These are phyloP conservation scores for Halictus quadricinctus DNA, from an alignment of 2,888 invertebrate species.

Conservation along the genomic window DNA sequence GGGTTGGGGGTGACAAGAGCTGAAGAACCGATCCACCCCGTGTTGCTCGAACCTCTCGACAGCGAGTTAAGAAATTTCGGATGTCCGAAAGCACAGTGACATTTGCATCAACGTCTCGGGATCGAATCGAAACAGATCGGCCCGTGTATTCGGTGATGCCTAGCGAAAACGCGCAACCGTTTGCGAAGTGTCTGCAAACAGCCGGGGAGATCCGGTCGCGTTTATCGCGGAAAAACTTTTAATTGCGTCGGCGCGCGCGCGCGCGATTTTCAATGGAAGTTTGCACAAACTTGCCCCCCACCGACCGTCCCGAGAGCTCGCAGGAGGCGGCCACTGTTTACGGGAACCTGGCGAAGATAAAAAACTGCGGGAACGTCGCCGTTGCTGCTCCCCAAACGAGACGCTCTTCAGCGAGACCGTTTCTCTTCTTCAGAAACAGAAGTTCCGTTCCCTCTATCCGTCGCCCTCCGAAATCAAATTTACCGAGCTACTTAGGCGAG, in stretches of 20 bases:
- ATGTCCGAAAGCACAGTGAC: too few relatives aligned
- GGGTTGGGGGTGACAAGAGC: neutral
- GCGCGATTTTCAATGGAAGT: constrained; percentile 53
- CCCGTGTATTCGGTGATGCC: neutral
- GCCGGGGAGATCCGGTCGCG: neutral
- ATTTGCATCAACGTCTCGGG: neutral
- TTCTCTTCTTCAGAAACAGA: neutral
- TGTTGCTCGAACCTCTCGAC: neutral
- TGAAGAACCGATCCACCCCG: constrained; percentile 1
- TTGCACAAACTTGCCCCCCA: constrained; percentile 26
- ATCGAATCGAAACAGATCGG: neutral
- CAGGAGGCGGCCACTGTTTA: constrained; percentile 25
- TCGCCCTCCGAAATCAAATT: constrained; percentile 3
- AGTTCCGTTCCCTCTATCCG: neutral
- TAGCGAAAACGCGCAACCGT: constrained; percentile 12
- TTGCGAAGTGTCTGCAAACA: constrained; percentile 30
- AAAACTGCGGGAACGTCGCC: constrained; percentile 31
- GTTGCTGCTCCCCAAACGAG: neutral
- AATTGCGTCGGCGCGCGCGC: constrained; percentile 45
- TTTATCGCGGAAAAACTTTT: constrained; percentile 58
- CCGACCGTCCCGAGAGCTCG: constrained; percentile 1
- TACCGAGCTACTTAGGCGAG: constrained; percentile 1
- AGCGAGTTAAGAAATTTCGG: constrained; percentile 14
- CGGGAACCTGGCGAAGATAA: constrained; percentile 43
- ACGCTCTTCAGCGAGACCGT: constrained; percentile 1